Evolutionary conservation across 2,797 vertebrate genomes (phyloP).

Genomic region (Acipenser oxyrinchus): DNA sequence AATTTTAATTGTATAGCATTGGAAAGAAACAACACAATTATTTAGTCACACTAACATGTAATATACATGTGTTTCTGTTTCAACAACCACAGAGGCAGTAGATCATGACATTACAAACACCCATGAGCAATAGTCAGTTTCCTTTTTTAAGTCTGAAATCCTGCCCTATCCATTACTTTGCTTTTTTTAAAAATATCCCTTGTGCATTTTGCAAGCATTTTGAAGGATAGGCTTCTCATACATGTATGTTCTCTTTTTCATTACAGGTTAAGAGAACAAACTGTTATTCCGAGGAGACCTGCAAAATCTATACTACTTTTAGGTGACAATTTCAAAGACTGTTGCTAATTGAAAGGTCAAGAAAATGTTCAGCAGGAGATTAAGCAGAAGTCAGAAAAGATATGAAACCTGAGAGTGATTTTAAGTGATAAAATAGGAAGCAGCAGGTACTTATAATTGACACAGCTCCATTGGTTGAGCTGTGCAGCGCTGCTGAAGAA

Average conservation of each 20-base stretch:
- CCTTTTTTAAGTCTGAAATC: too few relatives aligned
- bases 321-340: conserved; percentile 21
- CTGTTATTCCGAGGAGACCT: not conserved
- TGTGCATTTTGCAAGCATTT: too few relatives aligned
- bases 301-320: not conserved
- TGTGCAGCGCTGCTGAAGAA: conserved; percentile 19
- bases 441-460: conserved; percentile 12
- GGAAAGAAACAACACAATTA: too few relatives aligned
- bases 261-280: conserved; percentile 34
- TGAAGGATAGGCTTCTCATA: not conserved
- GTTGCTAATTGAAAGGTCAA: not conserved
- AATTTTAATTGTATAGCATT: too few relatives aligned
- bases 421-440: conserved; percentile 13
- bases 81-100: too few relatives aligned
- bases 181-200: too few relatives aligned
- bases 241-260: conserved; percentile 11
- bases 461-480: conserved; percentile 28
- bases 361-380: conserved; percentile 9
- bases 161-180: too few relatives aligned
- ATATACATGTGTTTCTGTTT: too few relatives aligned
- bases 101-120: too few relatives aligned
- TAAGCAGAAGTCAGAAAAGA: conserved; percentile 20
- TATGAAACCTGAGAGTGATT: conserved; percentile 31
- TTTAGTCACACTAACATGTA: too few relatives aligned
- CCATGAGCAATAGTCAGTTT: too few relatives aligned